Conservation (phyloP, 2,113 vertebrate species). For the Xenopus borealis region DNA sequence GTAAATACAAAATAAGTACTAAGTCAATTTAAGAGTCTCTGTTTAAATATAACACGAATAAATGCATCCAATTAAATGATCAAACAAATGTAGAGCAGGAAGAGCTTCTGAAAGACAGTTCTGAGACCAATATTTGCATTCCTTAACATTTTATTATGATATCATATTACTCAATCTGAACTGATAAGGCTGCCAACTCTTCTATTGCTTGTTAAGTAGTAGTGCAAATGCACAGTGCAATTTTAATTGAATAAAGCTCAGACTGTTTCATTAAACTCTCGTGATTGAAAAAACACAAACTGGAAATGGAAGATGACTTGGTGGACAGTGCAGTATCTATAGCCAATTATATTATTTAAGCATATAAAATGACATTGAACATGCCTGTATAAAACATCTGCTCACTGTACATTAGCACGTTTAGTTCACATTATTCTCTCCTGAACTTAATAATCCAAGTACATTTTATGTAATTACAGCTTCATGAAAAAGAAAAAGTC, state of each 20-base stretch:
- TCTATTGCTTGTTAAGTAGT: constrained; percentile 47
- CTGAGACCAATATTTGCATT: too few relatives aligned
- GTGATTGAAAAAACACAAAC: constrained; percentile 44
- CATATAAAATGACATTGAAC: background rate
- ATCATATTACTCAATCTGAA: constrained; percentile 29
- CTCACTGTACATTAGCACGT: background rate
- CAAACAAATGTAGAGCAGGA: too few relatives aligned
- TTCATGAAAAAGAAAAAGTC: too few relatives aligned
- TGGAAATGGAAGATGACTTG: background rate
- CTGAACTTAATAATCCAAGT: background rate
- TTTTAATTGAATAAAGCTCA: constrained; percentile 41
- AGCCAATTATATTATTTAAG: background rate
- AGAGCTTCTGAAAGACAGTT: too few relatives aligned
- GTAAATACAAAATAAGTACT: too few relatives aligned
- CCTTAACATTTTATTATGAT: background rate
- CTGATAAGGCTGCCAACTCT: constrained; percentile 37
- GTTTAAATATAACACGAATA: too few relatives aligned
- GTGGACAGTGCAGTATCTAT: background rate
- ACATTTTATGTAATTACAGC: too few relatives aligned
- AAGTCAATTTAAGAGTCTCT: too few relatives aligned
- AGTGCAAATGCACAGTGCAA: constrained; percentile 54
- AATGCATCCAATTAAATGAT: too few relatives aligned
- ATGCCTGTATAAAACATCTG: background rate
- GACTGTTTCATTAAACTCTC: constrained; percentile 40
- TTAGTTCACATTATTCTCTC: background rate